Base-by-base conservation (phyloP, 1,140 invertebrate genomes). In the Tenebrio molitor region DNA sequence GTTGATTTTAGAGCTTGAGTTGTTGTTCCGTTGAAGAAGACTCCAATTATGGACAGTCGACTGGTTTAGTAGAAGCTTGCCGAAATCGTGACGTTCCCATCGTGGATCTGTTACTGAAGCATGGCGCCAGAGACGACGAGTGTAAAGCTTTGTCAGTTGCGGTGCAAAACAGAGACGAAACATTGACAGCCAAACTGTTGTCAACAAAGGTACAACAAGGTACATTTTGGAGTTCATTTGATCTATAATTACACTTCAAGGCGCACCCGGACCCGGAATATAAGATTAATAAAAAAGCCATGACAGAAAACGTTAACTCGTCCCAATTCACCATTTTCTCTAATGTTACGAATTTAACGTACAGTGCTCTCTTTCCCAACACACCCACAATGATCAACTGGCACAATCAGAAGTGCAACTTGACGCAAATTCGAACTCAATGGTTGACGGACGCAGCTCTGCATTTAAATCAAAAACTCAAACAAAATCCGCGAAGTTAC, bases 371-470 rank as follows among this genome's bases (percentile, higher is more conserved):
- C 69, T 95, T 95, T 80, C 96, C 97, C 3, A 91, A 92, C 58
- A 90, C 88, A 34, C 89, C 97, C 0, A 95, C 97, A 0, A 96
- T 97, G 89, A 89, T 99, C 1, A 95, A 97, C 83, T 99, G 97
- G 97, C 93, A 98, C 75, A 90, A 93, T 76, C 91, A 95, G 75
- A 88, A 90, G 58, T 91, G 91, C 81, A 87, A 89, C 73, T 81
- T 93, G 25, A 84, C 87, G 76, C 84, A 90, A 81, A 89, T 94
- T 16, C 86, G 88, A 25, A 88, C 92, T 23, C 90, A 94, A 58
- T 99, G 96, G 95, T 81, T 99, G 5, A 88, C 90, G 7, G 91
- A 92, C 73, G 95, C 95, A 0, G 92, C 94, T 1, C 81, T 96
- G 17, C 89, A 92, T 71, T 89, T 96, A 0, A 97, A 97, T 83